These are phyloP conservation scores for Drosophila nigrodunni DNA, from an alignment of 1,140 invertebrate species.

Conservation along the genomic window DNA sequence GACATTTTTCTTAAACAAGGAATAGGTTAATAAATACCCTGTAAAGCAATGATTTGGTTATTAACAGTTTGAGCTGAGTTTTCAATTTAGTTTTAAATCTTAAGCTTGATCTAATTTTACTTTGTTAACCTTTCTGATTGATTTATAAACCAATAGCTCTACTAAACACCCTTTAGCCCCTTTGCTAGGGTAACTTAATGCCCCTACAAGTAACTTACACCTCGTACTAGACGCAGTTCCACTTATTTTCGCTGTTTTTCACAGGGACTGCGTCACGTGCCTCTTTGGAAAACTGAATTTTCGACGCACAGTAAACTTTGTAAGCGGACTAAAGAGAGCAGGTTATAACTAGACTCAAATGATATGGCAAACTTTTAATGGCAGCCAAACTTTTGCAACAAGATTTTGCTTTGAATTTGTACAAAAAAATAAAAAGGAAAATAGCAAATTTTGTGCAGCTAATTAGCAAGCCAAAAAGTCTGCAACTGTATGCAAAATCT, in stretches of 20 bases:
- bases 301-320: slow-evolving; percentile 20
- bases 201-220: neutral
- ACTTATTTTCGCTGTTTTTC: slow-evolving; percentile 10
- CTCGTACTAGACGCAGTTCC: slow-evolving; percentile 15
- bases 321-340: neutral
- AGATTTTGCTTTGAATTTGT: neutral
- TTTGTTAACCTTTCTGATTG: too few relatives aligned
- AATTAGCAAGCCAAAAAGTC: slow-evolving; percentile 11
- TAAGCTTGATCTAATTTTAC: too few relatives aligned
- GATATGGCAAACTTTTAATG: slow-evolving; percentile 38
- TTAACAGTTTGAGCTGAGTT: neutral
- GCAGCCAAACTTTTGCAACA: slow-evolving; percentile 20
- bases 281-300: slow-evolving; percentile 27
- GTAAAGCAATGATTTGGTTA: neutral
- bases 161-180: too few relatives aligned
- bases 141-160: neutral
- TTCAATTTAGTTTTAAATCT: too few relatives aligned
- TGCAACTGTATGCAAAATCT: neutral
- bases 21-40: slow-evolving; percentile 16
- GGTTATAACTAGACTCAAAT: slow-evolving; percentile 34
- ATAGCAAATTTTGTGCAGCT: neutral
- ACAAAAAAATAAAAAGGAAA: neutral
- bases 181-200: slow-evolving; percentile 26
- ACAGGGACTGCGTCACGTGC: slow-evolving; percentile 11
- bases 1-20: too few relatives aligned